Evolutionary conservation across 2,797 vertebrate genomes (phyloP).

Genomic region (Gastrophryne carolinensis): DNA sequence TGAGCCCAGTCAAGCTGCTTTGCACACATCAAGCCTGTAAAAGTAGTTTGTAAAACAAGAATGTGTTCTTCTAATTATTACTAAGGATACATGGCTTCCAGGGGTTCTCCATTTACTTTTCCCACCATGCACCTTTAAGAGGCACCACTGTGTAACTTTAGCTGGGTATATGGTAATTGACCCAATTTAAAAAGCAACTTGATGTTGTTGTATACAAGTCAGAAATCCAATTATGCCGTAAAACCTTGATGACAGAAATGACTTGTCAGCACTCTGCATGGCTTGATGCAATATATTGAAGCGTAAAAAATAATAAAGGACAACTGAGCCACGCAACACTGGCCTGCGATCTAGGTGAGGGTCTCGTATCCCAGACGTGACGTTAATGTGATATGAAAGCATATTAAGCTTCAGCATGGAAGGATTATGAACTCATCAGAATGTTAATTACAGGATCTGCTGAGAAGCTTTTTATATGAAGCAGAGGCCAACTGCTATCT

Average conservation of each 20-base stretch:
- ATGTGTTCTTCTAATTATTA: slow-evolving; percentile 18
- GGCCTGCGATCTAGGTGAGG: slow-evolving; percentile 13
- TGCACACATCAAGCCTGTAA: neutral
- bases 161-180: slow-evolving; percentile 29
- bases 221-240: slow-evolving; percentile 47
- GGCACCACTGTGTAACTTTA: neutral
- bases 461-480: slow-evolving; percentile 14
- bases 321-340: slow-evolving; percentile 20
- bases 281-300: slow-evolving; percentile 41
- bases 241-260: slow-evolving; percentile 46
- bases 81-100: slow-evolving; percentile 3
- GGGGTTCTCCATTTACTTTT: slow-evolving; percentile 28
- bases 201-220: slow-evolving; percentile 24
- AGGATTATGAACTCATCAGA: slow-evolving; percentile 49
- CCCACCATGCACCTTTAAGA: slow-evolving; percentile 3
- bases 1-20: neutral
- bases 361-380: slow-evolving; percentile 43
- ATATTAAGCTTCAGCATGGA: slow-evolving; percentile 33
- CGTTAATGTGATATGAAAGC: slow-evolving; percentile 48
- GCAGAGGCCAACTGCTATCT: slow-evolving; percentile 12
- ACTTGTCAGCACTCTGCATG: slow-evolving; percentile 34
- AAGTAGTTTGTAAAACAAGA: neutral
- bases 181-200: slow-evolving; percentile 16
- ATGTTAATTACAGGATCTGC: slow-evolving; percentile 44
- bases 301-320: slow-evolving; percentile 40